A percentile compares a stretch with the other conserved stretches of the same genome.
These are phyloP conservation scores for Cynoglossus semilaevis DNA, from an alignment of 2,113 vertebrate genomes.

Conservation along the genomic window DNA sequence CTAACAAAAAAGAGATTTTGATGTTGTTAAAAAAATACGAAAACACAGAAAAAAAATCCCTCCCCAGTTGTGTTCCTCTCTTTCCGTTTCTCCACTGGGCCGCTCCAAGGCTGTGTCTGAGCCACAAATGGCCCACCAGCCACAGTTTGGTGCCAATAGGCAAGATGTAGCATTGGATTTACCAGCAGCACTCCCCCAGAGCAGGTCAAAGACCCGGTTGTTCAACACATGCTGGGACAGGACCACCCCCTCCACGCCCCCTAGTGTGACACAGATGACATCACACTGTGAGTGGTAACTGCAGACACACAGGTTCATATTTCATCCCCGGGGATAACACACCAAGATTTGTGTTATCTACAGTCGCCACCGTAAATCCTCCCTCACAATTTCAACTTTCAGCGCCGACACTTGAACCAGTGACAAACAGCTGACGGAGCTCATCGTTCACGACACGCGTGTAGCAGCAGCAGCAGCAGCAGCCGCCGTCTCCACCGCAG, in stretches of 20 bases:
- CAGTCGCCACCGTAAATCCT: not conserved
- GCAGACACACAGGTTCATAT: slow-evolving; percentile 17
- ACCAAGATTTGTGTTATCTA: slow-evolving; percentile 20
- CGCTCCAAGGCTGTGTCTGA: too few species aligned
- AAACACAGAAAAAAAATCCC: too few species aligned
- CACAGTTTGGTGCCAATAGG: too few species aligned
- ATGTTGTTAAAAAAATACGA: too few species aligned
- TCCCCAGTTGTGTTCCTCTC: too few species aligned
- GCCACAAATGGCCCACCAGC: too few species aligned
- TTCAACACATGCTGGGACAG: slow-evolving; percentile 1
- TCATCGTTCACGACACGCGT: slow-evolving; percentile 37
- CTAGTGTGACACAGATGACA: slow-evolving; percentile 20
- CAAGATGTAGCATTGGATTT: too few species aligned
- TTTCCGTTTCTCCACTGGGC: too few species aligned
- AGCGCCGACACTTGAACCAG: slow-evolving; percentile 12
- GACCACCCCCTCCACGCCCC: slow-evolving; percentile 18
- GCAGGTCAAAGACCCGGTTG: not conserved
- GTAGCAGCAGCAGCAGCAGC: slow-evolving; percentile 1
- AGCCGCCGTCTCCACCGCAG: slow-evolving; percentile 10
- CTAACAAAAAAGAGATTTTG: too few species aligned
- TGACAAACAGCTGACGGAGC: slow-evolving; percentile 18
- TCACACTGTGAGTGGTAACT: slow-evolving; percentile 6
- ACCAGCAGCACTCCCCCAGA: not conserved
- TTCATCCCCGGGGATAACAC: not conserved
- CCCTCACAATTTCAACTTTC: not conserved